phyloP scores from a whole-genome alignment of 2,888 invertebrate genomes.

The Petrolisthes manimaculis region DNA sequence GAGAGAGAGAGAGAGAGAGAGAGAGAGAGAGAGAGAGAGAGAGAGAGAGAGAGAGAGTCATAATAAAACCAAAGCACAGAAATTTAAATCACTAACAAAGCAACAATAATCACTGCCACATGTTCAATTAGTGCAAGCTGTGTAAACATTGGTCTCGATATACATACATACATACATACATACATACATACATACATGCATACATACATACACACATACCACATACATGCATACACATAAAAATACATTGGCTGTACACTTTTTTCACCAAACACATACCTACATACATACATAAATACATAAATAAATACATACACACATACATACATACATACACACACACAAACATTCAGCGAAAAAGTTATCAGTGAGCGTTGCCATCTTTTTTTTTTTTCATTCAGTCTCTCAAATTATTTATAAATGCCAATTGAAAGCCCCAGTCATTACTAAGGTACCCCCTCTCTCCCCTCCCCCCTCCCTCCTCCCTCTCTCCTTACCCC shows the following conservation, averaged over 20 bases:
- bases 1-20: too few relatives aligned
- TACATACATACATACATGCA: too few relatives aligned
- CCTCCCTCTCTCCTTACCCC: neutral
- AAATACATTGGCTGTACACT: neutral
- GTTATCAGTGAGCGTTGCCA: neutral
- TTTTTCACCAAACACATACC: neutral
- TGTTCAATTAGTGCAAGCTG: too few relatives aligned
- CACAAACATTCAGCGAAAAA: neutral
- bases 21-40: too few relatives aligned
- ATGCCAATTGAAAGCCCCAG: neutral
- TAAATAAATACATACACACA: neutral
- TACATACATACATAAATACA: slow-evolving; percentile 23
- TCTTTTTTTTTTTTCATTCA: neutral
- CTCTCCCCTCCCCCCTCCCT: neutral
- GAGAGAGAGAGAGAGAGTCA: too few relatives aligned
- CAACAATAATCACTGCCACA: too few relatives aligned
- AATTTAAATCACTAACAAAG: too few relatives aligned
- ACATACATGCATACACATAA: too few relatives aligned
- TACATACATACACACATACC: too few relatives aligned
- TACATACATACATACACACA: neutral
- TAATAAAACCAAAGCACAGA: too few relatives aligned
- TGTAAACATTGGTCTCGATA: too few relatives aligned
- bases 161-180: too few relatives aligned
- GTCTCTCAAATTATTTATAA: neutral
- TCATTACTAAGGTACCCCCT: neutral